Evolutionary conservation across 2,797 vertebrate species (phyloP), one percentile per base, ranked within the genome.

Genomic region (Tapera naevia): DNA sequence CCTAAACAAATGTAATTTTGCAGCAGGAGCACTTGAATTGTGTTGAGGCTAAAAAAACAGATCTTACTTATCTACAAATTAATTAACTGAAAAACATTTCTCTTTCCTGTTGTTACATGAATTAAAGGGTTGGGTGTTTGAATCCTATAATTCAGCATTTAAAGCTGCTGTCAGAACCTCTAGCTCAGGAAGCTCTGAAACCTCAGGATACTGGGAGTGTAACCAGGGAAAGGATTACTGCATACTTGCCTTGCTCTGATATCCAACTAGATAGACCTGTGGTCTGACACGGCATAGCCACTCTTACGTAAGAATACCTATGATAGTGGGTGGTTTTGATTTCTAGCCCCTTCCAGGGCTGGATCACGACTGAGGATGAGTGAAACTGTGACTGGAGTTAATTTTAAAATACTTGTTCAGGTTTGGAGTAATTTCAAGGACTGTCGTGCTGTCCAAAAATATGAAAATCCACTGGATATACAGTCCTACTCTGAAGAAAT

Each of bases 1-100:
- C 91, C 95, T 90, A 91, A 95, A 94, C 71, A 94, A 95, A 96
- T 14, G 80, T 73, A 86, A 67, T 73, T 95, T 81, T 94, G 60
- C 88, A 94, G 91, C 89, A 86, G 83, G 80, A 93, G 30, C 83
- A 67, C 67, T 73, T 65, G 70, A 89, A 58, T 87, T 92, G 12
- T 75, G 45, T 95, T 54, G 86, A 91, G 75, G 81, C 75, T 93
- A 45, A 67, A 82, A 93, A 89, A 72, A 0, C 16, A 57, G 43
- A 78, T 88, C 65, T 93, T 91, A 35, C 81, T 94, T 95, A 93
- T 92, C 43, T 71, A 88, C 71, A 73, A 88, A 95, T 96, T 95
- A 95, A 95, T 95, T 91, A 95, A 73, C 57, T 73, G 86, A 71
- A 86, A 92, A 94, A 51, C 30, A 84, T 84, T 94, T 94, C 13